phyloP scores from a whole-genome alignment of 2,113 vertebrate genomes.

The Pitta sordida region DNA sequence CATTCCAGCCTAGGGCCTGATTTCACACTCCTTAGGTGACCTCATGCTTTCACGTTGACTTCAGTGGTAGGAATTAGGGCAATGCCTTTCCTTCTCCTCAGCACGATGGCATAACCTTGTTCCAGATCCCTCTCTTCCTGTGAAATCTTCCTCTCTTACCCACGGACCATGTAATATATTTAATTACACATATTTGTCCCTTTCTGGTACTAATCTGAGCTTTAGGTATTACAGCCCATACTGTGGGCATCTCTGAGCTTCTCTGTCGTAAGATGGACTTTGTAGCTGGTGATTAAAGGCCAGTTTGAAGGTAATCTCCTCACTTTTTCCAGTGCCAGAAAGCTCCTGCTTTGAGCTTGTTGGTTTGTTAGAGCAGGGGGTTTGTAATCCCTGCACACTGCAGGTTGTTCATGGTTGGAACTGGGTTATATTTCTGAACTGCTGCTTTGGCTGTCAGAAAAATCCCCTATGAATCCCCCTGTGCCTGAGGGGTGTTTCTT shows the following conservation, averaged over 20 bases:
- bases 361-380: neutral
- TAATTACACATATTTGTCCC: neutral
- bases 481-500: neutral
- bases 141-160: neutral
- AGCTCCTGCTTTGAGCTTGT: neutral
- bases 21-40: neutral
- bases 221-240: neutral
- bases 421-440: slow-evolving; percentile 1
- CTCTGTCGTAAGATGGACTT: neutral
- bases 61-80: neutral
- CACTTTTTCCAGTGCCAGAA: neutral
- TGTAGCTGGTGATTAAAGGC: neutral
- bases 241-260: neutral
- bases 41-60: neutral
- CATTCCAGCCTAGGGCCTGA: neutral
- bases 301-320: neutral
- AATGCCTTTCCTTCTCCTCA: neutral
- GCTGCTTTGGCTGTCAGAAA: slow-evolving; percentile 12
- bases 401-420: neutral
- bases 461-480: neutral
- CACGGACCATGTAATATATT: accelerated
- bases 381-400: neutral
- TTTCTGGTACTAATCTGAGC: neutral
- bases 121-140: neutral
- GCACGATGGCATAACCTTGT: neutral